These are phyloP conservation scores for Sturnus vulgaris DNA, from an alignment of 2,113 vertebrate species.

Conservation along the genomic window DNA sequence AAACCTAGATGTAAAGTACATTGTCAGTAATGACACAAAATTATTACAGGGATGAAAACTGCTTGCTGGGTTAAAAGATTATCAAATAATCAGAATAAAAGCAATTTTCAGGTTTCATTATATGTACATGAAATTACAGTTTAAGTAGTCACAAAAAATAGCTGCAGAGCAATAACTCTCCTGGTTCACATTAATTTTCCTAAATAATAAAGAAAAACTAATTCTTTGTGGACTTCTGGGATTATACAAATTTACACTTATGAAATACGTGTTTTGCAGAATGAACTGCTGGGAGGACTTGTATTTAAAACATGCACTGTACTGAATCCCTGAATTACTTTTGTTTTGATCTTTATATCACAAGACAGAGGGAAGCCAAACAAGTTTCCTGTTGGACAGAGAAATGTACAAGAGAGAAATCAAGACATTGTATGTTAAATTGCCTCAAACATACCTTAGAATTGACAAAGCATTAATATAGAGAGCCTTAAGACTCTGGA, in stretches of 20 bases:
- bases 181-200: neutral
- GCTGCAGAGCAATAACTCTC: neutral
- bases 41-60: neutral
- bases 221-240: neutral
- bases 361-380: neutral
- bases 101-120: neutral
- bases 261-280: neutral
- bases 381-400: neutral
- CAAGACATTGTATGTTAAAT: neutral
- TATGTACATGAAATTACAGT: neutral
- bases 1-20: neutral
- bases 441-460: neutral
- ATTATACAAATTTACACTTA: neutral
- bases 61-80: constrained; percentile 12
- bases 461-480: neutral
- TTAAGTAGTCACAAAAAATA: neutral
- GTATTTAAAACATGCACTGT: neutral
- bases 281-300: neutral
- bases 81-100: neutral
- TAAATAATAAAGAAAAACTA: neutral
- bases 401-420: neutral
- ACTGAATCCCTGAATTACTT: neutral
- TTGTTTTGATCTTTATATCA: neutral
- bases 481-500: neutral
- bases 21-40: neutral